A percentile compares a stretch with the other conserved stretches of the same genome.
Conservation (phyloP, 2,113 vertebrate genomes). For the Phocoena sinus region DNA sequence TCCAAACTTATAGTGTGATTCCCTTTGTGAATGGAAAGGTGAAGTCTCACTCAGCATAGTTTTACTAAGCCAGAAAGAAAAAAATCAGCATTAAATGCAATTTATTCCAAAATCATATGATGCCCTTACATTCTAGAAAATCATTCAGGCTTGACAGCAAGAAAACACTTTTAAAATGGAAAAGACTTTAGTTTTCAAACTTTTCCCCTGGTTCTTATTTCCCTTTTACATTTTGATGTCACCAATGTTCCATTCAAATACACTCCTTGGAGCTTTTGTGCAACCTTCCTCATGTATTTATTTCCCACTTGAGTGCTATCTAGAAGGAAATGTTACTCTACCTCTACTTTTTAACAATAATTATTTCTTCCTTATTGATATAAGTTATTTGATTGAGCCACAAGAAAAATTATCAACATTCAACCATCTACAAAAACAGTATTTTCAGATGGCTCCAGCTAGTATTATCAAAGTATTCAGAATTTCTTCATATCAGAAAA, state of each 20-base stretch:
- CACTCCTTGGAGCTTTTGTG: slow-evolving; percentile 50
- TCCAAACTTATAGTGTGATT: not conserved
- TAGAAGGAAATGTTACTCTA: slow-evolving; percentile 68
- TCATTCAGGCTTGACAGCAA: slow-evolving; percentile 47
- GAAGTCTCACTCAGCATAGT: slow-evolving; percentile 23
- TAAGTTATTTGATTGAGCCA: slow-evolving; percentile 44
- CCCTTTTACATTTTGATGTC: slow-evolving; percentile 51
- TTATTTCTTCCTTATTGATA: slow-evolving; percentile 74
- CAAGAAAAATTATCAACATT: not conserved
- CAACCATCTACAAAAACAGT: not conserved
- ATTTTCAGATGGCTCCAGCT: not conserved
- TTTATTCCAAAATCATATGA: slow-evolving; percentile 44
- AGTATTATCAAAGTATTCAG: slow-evolving; percentile 67
- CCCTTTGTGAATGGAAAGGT: slow-evolving; percentile 41
- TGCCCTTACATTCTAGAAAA: slow-evolving; percentile 15
- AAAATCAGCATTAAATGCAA: slow-evolving; percentile 28
- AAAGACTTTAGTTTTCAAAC: slow-evolving; percentile 44
- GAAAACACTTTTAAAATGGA: slow-evolving; percentile 58
- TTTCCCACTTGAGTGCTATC: slow-evolving; percentile 74
- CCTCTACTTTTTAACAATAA: slow-evolving; percentile 68
- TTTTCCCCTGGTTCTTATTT: slow-evolving; percentile 51
- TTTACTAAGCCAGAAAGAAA: not conserved
- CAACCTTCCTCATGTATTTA: slow-evolving; percentile 59
- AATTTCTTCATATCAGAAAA: slow-evolving; percentile 70
- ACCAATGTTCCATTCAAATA: slow-evolving; percentile 61